phyloP scores from a whole-genome alignment of 2,888 invertebrate species.

The Smittia sp. region DNA sequence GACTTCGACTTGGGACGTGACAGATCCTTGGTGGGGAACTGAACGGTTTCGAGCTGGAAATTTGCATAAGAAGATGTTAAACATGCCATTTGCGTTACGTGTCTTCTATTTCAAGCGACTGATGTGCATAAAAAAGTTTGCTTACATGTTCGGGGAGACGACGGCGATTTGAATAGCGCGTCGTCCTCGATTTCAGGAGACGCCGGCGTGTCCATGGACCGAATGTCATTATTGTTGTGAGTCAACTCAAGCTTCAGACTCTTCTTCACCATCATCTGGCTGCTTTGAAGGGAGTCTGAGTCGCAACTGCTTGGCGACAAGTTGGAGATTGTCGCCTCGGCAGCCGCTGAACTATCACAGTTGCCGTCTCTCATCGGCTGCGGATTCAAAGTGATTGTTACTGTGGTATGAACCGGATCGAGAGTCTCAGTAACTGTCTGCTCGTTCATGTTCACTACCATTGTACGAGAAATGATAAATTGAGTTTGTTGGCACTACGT shows the following conservation, averaged over 20 bases:
- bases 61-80: too few species aligned
- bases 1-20: constrained; percentile 61
- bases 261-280: constrained; percentile 49
- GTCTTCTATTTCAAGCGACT: too few species aligned
- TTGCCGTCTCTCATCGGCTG: constrained; percentile 3
- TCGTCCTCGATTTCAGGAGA: not conserved
- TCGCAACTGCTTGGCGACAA: constrained; percentile 37
- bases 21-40: constrained; percentile 61
- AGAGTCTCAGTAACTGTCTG: constrained; percentile 41
- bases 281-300: constrained; percentile 44
- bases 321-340: constrained; percentile 40
- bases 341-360: constrained; percentile 29
- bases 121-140: not conserved
- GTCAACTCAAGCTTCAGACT: constrained; percentile 51
- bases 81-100: too few species aligned
- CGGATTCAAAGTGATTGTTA: constrained; percentile 40
- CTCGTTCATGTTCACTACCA: constrained; percentile 44
- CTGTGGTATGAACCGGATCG: constrained; percentile 40
- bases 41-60: constrained; percentile 50
- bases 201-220: not conserved
- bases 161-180: constrained; percentile 13
- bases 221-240: constrained; percentile 29
- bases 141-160: constrained; percentile 26
- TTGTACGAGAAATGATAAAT: constrained; percentile 32
- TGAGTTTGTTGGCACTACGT: constrained; percentile 44